Percentiles rank a stretch among this genome's conserved stretches.
These are phyloP conservation scores for Bettongia penicillata DNA, from an alignment of 2,113 vertebrate species.

Conservation along the genomic window DNA sequence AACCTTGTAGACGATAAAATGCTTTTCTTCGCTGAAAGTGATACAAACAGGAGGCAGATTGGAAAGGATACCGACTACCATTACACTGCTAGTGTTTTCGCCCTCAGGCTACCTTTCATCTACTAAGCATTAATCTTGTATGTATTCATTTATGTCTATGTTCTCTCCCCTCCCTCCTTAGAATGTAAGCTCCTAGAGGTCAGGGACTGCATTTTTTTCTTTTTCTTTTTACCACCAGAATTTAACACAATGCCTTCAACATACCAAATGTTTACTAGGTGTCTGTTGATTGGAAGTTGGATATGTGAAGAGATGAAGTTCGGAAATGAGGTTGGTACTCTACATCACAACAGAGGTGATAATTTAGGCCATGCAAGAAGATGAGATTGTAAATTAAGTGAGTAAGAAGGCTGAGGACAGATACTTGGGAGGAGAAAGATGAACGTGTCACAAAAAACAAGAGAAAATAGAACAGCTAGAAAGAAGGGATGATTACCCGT, in stretches of 20 bases:
- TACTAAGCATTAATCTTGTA: background rate
- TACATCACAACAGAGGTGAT: background rate
- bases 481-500: background rate
- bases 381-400: background rate
- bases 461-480: background rate
- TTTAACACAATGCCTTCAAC: background rate
- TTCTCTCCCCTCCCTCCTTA: background rate
- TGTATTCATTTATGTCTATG: background rate
- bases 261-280: background rate
- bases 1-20: background rate
- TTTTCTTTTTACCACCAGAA: background rate
- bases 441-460: background rate
- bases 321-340: background rate
- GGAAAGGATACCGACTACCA: background rate
- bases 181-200: background rate
- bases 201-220: background rate
- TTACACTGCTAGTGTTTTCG: background rate
- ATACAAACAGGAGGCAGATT: background rate
- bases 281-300: background rate
- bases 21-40: background rate
- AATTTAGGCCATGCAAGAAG: background rate
- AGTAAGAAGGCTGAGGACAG: background rate
- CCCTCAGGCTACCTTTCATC: background rate
- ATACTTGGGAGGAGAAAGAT: background rate
- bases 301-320: background rate